phyloP scores from a whole-genome alignment of 2,888 invertebrate species.

The Anorthoa munda region DNA sequence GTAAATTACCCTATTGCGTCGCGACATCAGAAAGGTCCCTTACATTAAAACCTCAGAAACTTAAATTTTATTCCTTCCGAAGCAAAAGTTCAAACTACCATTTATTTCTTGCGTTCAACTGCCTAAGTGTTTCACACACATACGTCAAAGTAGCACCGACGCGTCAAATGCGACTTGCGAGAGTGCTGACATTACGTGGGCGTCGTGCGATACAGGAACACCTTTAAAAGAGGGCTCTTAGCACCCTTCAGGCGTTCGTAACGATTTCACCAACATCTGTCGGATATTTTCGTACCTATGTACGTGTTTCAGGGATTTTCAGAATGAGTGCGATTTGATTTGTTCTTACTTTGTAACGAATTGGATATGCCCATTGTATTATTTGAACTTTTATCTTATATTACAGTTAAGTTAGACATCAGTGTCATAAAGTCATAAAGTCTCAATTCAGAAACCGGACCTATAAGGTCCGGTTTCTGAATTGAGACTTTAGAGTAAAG shows the following conservation, averaged over 20 bases:
- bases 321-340: conserved; percentile 2
- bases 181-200: conserved; percentile 35
- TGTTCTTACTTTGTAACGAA: background rate
- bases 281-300: background rate
- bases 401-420: background rate
- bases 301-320: background rate
- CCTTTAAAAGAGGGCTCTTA: conserved; percentile 23
- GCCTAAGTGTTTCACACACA: conserved; percentile 14
- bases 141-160: conserved; percentile 8
- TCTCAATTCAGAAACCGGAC: too few species aligned
- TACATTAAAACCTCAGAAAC: background rate
- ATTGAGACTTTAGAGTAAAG: too few species aligned
- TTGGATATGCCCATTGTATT: background rate
- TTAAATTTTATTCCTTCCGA: background rate
- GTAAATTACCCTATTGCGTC: too few species aligned
- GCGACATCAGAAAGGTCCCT: too few species aligned
- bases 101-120: conserved; percentile 19
- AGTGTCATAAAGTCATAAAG: too few species aligned
- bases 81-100: background rate
- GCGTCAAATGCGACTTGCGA: conserved; percentile 25
- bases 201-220: conserved; percentile 31
- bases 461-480: too few species aligned
- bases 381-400: too few species aligned
- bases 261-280: conserved; percentile 30
- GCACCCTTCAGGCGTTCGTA: conserved; percentile 14